A percentile compares a stretch with the other conserved stretches of the same genome.
Evolutionary conservation across 2,797 vertebrate species (phyloP).

Genomic region (Psittacula echo): DNA sequence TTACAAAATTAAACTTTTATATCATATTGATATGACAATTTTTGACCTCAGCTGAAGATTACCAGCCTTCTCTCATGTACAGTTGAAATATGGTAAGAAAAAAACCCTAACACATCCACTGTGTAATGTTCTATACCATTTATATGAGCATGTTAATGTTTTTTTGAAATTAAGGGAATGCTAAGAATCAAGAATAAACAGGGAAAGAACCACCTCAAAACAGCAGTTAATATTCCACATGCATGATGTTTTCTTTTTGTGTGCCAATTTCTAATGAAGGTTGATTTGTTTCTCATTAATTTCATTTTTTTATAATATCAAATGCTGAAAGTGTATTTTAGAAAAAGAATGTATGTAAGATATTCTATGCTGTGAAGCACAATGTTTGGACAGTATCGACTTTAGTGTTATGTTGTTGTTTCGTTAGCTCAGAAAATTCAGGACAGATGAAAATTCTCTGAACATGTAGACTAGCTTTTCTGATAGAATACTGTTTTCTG

Average conservation of each 20-base stretch:
- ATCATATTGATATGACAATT: slow-evolving; percentile 76
- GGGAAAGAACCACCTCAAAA: neutral
- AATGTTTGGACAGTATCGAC: slow-evolving; percentile 6
- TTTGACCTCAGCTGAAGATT: slow-evolving; percentile 62
- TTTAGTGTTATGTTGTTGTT: neutral
- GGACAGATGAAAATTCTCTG: neutral
- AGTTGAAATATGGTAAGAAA: slow-evolving; percentile 4
- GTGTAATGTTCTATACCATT: neutral
- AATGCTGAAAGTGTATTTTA: slow-evolving; percentile 24
- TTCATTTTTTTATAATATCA: neutral
- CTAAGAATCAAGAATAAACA: neutral
- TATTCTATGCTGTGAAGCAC: slow-evolving; percentile 29
- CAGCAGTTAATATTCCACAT: neutral
- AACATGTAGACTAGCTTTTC: neutral
- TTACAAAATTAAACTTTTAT: slow-evolving; percentile 49
- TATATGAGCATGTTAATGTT: neutral
- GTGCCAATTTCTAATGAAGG: slow-evolving; percentile 5
- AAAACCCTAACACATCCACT: neutral
- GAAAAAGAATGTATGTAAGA: slow-evolving; percentile 32
- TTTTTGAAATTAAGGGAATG: neutral
- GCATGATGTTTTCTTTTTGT: slow-evolving; percentile 1
- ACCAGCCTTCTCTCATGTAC: slow-evolving; percentile 38
- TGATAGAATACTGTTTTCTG: slow-evolving; percentile 14
- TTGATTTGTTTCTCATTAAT: neutral
- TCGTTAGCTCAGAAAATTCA: slow-evolving; percentile 16